Percentiles rank a stretch among this genome's conserved stretches.
These are phyloP conservation scores for Grantiella picta DNA, from an alignment of 2,113 vertebrate species.

Conservation along the genomic window DNA sequence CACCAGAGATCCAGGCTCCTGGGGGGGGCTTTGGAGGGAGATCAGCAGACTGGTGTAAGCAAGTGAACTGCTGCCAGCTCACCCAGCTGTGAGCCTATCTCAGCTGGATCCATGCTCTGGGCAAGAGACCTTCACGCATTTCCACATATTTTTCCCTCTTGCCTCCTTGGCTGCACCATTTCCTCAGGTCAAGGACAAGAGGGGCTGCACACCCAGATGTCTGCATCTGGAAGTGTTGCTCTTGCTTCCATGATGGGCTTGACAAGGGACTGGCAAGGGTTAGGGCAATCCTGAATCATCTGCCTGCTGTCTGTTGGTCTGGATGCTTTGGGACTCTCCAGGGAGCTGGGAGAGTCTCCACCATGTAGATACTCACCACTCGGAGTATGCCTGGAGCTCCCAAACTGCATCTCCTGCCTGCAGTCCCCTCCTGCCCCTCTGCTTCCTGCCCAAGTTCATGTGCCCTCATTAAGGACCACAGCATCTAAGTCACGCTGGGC, in stretches of 20 bases:
- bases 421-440: neutral
- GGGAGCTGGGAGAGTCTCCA: neutral
- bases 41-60: neutral
- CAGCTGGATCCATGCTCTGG: neutral
- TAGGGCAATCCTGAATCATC: neutral
- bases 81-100: neutral
- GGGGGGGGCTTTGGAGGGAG: neutral
- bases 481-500: neutral
- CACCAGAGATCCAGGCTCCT: neutral
- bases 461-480: neutral
- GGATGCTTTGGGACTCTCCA: neutral
- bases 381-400: rapidly evolving
- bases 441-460: neutral
- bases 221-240: neutral
- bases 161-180: neutral
- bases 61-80: neutral
- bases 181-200: neutral
- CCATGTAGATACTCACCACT: neutral
- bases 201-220: neutral
- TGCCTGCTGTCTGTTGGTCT: neutral
- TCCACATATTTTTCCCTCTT: neutral
- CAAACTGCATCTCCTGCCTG: neutral
- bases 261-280: neutral
- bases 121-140: neutral
- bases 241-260: rapidly evolving